phyloP scores from a whole-genome alignment of 2,888 invertebrate genomes.

The Entomobrya proxima region DNA sequence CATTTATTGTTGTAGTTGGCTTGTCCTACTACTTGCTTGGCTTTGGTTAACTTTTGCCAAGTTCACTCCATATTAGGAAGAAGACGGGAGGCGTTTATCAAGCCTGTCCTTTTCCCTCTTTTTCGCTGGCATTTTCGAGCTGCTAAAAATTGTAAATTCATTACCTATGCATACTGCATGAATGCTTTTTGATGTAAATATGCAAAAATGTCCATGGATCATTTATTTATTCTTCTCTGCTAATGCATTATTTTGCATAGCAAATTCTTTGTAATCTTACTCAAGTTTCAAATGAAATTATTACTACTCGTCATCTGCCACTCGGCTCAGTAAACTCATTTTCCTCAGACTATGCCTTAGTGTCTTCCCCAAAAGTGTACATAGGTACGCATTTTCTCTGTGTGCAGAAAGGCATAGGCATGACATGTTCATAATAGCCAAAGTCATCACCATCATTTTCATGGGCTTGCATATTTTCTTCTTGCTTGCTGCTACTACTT shows the following conservation, averaged over 20 bases:
- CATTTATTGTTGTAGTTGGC: neutral
- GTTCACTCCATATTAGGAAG: conserved; percentile 35
- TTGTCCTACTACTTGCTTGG: neutral
- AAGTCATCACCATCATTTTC: too few relatives aligned
- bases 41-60: conserved; percentile 28
- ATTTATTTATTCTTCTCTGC: conserved; percentile 19
- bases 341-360: too few relatives aligned
- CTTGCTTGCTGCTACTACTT: neutral
- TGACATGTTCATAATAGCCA: too few relatives aligned
- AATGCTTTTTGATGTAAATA: neutral
- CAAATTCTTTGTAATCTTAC: neutral
- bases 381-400: too few relatives aligned
- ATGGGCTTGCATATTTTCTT: neutral
- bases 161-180: too few relatives aligned
- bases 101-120: conserved; percentile 18
- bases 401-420: neutral
- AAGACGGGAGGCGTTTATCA: conserved; percentile 1
- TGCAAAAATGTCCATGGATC: neutral
- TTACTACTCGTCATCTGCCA: conserved; percentile 29
- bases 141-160: conserved; percentile 6
- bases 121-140: neutral
- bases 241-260: neutral
- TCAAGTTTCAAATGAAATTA: conserved; percentile 32
- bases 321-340: neutral
- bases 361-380: too few relatives aligned